Evolutionary conservation across 1,140 invertebrate species (phyloP).

Genomic region (Brachionus calyciflorus): DNA sequence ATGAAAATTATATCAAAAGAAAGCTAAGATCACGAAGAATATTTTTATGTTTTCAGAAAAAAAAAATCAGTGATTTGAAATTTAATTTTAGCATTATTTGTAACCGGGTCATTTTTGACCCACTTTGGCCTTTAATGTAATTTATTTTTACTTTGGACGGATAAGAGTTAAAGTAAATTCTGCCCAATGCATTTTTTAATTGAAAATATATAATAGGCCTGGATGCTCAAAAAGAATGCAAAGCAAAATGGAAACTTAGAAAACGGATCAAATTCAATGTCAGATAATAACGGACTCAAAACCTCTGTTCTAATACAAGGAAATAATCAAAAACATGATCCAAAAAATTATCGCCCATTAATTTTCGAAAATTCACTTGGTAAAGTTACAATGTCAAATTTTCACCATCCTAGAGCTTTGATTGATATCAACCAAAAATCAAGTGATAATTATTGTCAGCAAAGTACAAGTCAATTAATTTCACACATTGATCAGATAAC

Average conservation of each 20-base stretch:
- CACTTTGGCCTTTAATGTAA: no score
- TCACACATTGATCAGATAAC: slow-evolving; percentile 49
- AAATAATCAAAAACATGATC: slow-evolving; percentile 57
- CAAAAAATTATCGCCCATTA: slow-evolving; percentile 51
- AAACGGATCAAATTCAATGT: not conserved
- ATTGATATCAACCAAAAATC: slow-evolving; percentile 74
- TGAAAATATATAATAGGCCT: no score
- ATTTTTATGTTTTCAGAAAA: no score
- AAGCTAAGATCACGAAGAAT: no score
- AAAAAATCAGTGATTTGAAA: no score
- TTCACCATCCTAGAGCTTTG: slow-evolving; percentile 83
- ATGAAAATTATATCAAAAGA: no score
- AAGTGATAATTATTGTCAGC: slow-evolving; percentile 45
- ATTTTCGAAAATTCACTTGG: slow-evolving; percentile 89
- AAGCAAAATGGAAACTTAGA: not conserved
- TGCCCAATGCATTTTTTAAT: no score
- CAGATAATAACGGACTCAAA: slow-evolving; percentile 16
- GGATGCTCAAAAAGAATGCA: slow-evolving; percentile 3
- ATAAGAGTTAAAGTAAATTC: no score
- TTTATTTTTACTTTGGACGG: no score
- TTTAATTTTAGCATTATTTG: no score
- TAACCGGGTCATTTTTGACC: no score
- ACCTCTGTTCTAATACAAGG: slow-evolving; percentile 54
- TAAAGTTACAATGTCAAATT: slow-evolving; percentile 67
- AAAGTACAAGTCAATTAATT: slow-evolving; percentile 49